Evolutionary conservation across 2,888 invertebrate species (phyloP).

Genomic region (Drosophila macrothrix): DNA sequence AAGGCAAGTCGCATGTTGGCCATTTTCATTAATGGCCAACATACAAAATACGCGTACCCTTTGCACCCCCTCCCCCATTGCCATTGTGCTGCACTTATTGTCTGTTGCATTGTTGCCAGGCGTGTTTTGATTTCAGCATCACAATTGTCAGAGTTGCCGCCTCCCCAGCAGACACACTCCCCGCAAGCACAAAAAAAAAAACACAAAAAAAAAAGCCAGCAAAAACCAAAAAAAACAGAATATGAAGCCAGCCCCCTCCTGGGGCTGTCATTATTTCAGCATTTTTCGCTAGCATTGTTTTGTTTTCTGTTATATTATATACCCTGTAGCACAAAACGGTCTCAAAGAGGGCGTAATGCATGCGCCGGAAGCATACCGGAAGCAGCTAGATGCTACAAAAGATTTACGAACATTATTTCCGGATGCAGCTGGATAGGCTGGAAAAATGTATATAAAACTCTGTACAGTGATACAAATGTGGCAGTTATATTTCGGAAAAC

Average conservation of each 20-base stretch:
- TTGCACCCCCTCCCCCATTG: background rate
- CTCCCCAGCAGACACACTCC: slow-evolving; percentile 2
- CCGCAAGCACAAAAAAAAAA: slow-evolving; percentile 5
- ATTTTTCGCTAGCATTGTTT: slow-evolving; percentile 58
- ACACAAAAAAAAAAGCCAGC: slow-evolving; percentile 9
- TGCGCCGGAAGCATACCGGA: slow-evolving; percentile 19
- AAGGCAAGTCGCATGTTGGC: slow-evolving; percentile 57
- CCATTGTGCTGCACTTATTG: slow-evolving; percentile 63
- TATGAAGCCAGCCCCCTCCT: slow-evolving; percentile 55
- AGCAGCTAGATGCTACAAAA: slow-evolving; percentile 6
- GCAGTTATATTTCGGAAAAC: background rate
- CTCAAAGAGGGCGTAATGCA: slow-evolving; percentile 13
- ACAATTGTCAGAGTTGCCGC: slow-evolving; percentile 51
- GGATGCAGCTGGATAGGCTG: background rate
- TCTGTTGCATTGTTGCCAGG: slow-evolving; percentile 67
- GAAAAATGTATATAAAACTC: background rate
- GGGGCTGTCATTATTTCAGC: slow-evolving; percentile 79
- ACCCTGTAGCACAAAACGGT: slow-evolving; percentile 37
- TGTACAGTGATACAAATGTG: background rate
- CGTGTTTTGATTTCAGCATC: slow-evolving; percentile 77
- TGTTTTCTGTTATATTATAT: slow-evolving; percentile 45
- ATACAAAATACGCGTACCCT: slow-evolving; percentile 51
- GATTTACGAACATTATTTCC: slow-evolving; percentile 18
- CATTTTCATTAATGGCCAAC: slow-evolving; percentile 77
- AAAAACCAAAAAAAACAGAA: slow-evolving; percentile 12